A percentile compares a stretch with the other conserved stretches of the same genome.
phyloP scores from a whole-genome alignment of 2,113 vertebrate species.

The Seriola dumerili region DNA sequence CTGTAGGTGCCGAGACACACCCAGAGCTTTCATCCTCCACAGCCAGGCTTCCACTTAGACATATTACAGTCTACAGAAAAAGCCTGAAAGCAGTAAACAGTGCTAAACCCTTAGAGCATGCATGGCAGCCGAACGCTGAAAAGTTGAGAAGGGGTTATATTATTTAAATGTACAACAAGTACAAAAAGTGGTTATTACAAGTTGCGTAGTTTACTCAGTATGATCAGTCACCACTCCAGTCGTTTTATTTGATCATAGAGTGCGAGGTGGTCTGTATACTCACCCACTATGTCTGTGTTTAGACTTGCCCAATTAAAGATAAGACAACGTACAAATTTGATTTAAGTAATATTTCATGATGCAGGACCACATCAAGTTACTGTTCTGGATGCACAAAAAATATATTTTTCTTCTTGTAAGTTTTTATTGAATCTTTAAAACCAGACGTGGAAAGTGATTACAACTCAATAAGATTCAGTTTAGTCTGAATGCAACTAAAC shows the following conservation, averaged over 20 bases:
- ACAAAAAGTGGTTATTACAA: not conserved
- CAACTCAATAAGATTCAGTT: too few relatives aligned
- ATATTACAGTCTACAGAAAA: constrained; percentile 6
- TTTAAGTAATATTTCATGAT: not conserved
- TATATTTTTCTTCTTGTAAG: not conserved
- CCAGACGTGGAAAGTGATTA: too few relatives aligned
- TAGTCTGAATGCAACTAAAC: not conserved
- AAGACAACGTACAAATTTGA: not conserved
- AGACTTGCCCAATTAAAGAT: not conserved
- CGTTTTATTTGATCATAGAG: constrained; percentile 6
- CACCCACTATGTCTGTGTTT: not conserved
- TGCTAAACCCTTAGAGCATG: not conserved
- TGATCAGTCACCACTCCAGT: not conserved
- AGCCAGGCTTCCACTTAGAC: constrained; percentile 8
- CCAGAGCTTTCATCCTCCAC: constrained; percentile 44
- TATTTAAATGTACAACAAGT: constrained; percentile 1
- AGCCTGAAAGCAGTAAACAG: not conserved
- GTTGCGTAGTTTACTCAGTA: not conserved
- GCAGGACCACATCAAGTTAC: not conserved
- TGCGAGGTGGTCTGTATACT: not conserved
- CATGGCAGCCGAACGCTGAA: not conserved
- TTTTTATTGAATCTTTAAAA: too few relatives aligned
- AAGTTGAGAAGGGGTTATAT: not conserved
- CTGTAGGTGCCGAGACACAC: constrained; percentile 48
- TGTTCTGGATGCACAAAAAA: not conserved